Base-by-base conservation (phyloP, 1,140 invertebrate species). In the Zaprionus kolodkinae region DNA sequence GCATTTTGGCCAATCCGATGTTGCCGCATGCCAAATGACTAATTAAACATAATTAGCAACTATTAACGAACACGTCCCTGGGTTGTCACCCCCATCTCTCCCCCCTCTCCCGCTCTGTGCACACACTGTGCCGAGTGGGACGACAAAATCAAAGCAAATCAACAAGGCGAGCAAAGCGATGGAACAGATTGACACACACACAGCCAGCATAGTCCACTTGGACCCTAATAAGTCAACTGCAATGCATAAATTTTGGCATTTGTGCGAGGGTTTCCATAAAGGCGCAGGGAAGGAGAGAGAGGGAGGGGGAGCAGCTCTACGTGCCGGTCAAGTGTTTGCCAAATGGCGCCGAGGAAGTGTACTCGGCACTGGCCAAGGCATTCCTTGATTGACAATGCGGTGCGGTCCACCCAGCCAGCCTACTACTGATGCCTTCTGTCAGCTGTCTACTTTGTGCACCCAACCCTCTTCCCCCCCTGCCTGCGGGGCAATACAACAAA, bases 21-120 rank as follows among this genome's bases (percentile, higher is more conserved):
- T 52, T 71, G 59, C 54, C 55, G 25, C 59, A 54, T 63, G 27
- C 45, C 48, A 52, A 73, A 72, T 84, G 81, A 81, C 76, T 86
- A 85, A 81, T 85, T 85, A 86, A 86, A 81, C 81, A 86, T 86
- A 81, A 85, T 85, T 85, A 85, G 82, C 74, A 78, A 81, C 82
- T 74, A 85, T 85, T 85, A 85, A 85, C 62, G 50, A 80, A 57
- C 45, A 50, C 36, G 21, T 45, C 65, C 66, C 59, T 45, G 7
- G 36, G 36, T 35, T 27, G 59, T 15, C 64, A 17, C 30, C 57
- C 52, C n/a, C n/a, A n/a, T n/a, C n/a, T n/a, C n/a, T n/a, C n/a
- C n/a, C n/a, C n/a, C n/a, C n/a, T n/a, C n/a, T n/a, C n/a, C n/a
- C n/a, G n/a, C n/a, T n/a, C n/a, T n/a, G n/a, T n/a, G n/a, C n/a